Conservation (phyloP, 1,140 invertebrate species). For the Druon quercuslanigerum region DNA sequence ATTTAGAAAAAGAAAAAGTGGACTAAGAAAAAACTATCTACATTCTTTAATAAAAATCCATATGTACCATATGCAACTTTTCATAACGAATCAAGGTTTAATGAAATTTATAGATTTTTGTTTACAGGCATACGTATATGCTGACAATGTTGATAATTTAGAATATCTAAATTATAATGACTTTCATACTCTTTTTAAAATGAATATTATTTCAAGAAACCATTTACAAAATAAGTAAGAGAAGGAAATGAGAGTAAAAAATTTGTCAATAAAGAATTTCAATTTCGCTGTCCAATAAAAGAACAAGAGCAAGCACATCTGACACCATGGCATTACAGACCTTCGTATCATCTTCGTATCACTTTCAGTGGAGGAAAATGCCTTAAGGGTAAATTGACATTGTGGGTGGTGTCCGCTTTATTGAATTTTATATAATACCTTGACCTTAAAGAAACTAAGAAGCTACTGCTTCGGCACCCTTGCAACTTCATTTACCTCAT, state of each 20-base stretch:
- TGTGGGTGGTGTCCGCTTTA: constrained; percentile 6
- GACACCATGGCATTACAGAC: neutral
- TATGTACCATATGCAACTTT: too few relatives aligned
- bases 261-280: neutral
- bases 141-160: too few relatives aligned
- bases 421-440: constrained; percentile 21
- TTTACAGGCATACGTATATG: too few relatives aligned
- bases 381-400: constrained; percentile 7
- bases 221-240: neutral
- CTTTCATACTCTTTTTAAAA: too few relatives aligned
- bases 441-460: neutral
- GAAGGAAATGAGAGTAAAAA: neutral
- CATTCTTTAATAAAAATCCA: too few relatives aligned
- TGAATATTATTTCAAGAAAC: neutral
- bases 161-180: too few relatives aligned
- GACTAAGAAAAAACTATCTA: too few relatives aligned
- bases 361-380: neutral
- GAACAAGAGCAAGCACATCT: neutral
- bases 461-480: constrained; percentile 4
- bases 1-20: too few relatives aligned
- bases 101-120: too few relatives aligned
- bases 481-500: neutral
- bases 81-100: too few relatives aligned
- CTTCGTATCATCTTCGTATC: neutral
- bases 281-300: constrained; percentile 1